These are phyloP conservation scores for Bombycilla garrulus DNA, from an alignment of 2,113 vertebrate genomes.

Conservation along the genomic window DNA sequence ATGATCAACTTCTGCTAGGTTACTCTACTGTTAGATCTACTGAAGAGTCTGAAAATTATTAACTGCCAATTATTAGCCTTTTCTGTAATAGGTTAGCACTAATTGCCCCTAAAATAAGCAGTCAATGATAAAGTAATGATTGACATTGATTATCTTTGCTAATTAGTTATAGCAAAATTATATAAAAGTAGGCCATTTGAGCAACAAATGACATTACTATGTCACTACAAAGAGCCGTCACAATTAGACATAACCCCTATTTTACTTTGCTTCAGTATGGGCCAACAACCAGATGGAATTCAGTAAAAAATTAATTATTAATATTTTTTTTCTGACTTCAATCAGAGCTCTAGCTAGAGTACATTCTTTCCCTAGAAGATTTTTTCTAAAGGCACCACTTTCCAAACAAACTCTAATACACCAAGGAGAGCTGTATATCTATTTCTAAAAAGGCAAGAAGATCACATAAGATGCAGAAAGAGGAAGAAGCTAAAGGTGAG, in stretches of 20 bases:
- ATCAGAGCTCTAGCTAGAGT: not conserved
- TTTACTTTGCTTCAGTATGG: not conserved
- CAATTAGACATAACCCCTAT: not conserved
- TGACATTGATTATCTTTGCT: slow-evolving; percentile 48
- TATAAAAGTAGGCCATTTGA: slow-evolving; percentile 48
- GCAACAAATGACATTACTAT: slow-evolving; percentile 44
- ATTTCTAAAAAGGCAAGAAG: not conserved
- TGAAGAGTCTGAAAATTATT: slow-evolving; percentile 20
- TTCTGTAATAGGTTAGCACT: slow-evolving; percentile 20
- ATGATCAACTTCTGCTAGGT: not conserved
- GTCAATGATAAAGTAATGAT: slow-evolving; percentile 55
- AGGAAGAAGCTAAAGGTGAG: not conserved
- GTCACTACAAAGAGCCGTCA: not conserved
- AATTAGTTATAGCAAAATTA: slow-evolving; percentile 51
- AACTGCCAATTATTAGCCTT: slow-evolving; percentile 35
- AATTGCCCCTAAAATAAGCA: slow-evolving; percentile 46
- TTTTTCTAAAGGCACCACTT: not conserved
- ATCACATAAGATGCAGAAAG: not conserved
- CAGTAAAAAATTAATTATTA: not conserved
- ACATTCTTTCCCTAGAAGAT: not conserved
- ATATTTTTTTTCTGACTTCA: not conserved
- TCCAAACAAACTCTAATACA: not conserved
- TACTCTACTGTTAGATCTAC: not conserved
- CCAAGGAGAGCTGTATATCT: not conserved
- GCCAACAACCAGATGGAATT: not conserved